Evolutionary conservation across 2,113 vertebrate species (phyloP), one percentile per base, ranked within the genome.

Genomic region (Microtus pennsylvanicus): DNA sequence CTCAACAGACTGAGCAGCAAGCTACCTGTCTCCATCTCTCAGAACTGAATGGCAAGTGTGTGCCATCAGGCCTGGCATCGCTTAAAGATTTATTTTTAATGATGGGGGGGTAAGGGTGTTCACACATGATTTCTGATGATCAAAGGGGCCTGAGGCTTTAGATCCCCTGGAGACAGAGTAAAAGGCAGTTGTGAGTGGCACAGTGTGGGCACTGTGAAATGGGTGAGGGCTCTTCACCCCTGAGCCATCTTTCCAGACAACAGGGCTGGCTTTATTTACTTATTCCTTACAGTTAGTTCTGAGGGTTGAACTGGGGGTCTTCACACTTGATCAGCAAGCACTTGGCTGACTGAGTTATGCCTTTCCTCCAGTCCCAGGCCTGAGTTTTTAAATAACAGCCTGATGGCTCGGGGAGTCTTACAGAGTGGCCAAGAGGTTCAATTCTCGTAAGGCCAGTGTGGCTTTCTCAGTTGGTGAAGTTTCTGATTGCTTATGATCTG

Each of bases 401-500:
- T 8, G 33, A 35, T 11, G 3, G 19, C 24, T 50, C 65, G 7
- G 35, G 74, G 45, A n/a, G 19, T 19, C 7, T 35, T 6, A 52
- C 80, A 5, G 45, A 83, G 42, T 3, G 7, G 21, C 52, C 38
- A 24, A 22, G 0, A 5, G 22, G 30, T 35, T 80, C 50, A 17
- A 9, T 69, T 19, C 42, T 38, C 3, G 4, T n/a, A 17, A 38
- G 13, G 3, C 13, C 1, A 17, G 12, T 16, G 0, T 74, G 42
- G 21, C 33, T 16, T 50, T 35, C 50, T 80, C 47, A 38, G 50
- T 90, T 90, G 70, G 12, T 3, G 28, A 17, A 4, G 7, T 93
- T 83, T 69, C 38, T 21, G 42, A 88, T 52, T 87, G 52, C 94
- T 94, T 95, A 87, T 13, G 77, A 93, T 76, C 74, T 52, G n/a